Base-by-base conservation (phyloP, 2,888 invertebrate genomes). In the Biston stratarius region DNA sequence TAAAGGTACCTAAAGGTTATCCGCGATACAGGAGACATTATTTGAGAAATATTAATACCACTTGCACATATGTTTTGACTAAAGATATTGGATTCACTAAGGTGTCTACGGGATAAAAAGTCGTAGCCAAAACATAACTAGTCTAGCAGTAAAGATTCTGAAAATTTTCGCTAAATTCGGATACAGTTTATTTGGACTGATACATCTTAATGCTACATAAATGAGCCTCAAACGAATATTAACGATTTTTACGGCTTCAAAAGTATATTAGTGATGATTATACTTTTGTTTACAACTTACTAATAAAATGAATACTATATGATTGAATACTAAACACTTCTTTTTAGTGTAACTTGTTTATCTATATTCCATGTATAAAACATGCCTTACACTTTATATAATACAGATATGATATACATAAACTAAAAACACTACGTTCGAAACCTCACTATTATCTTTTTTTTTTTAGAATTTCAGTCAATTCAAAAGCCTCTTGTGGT, bases 401-500 rank as follows among this genome's bases (percentile, higher is more conserved):
- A 64, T 52, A 59, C 55, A 64, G 34, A 62, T 45, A 65, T 60
- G 48, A 60, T 36, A 55, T 53, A 36, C 48, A 55, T 45, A 58
- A 45, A 47, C 33, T 11, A 53, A 48, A 33, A 48, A n/a, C 53
- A 24, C 40, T 64, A 51, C 57, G 49, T 51, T 52, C 33, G 51
- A n/a, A 45, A 52, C 33, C 51, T 53, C 40, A 48, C 12, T 48
- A 24, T 24, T 24, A 15, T 10, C 10, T 15, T 8, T 11, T 10
- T 34, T 11, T 64, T 66, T 72, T 68, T 67, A 70, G 70, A 74
- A 75, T 79, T 83, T 85, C 83, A 85, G 84, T 84, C 83, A 80
- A 76, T 78, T 60, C 61, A 64, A 61, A 80, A 85, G 84, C 86
- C 85, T 86, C 85, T 76, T 65, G 49, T 75, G 77, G 80, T 76